These are phyloP conservation scores for Eubasilissa regina DNA, from an alignment of 1,140 invertebrate species.

Conservation along the genomic window DNA sequence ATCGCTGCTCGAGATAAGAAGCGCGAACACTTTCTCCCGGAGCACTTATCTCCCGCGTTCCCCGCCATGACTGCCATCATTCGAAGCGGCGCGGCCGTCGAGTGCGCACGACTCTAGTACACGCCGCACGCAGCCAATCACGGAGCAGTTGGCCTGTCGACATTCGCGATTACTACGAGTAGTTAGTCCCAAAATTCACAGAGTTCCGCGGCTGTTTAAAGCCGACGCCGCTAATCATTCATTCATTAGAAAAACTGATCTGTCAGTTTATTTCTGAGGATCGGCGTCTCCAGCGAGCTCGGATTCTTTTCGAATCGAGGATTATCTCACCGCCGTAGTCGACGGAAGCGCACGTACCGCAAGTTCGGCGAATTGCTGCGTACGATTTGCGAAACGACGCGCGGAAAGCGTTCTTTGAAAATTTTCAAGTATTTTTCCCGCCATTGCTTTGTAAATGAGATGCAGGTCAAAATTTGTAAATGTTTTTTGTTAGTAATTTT, in stretches of 20 bases:
- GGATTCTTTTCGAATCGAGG: neutral
- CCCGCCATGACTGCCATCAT: neutral
- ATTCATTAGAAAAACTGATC: neutral
- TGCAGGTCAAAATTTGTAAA: neutral
- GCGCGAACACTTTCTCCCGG: conserved; percentile 36
- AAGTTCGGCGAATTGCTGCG: neutral
- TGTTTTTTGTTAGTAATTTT: conserved; percentile 5
- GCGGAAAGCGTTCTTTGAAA: neutral
- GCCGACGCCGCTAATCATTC: neutral
- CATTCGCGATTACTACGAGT: neutral
- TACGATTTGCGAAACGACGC: conserved; percentile 16
- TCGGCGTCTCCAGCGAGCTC: neutral
- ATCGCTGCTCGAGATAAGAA: conserved; percentile 27
- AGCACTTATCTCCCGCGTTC: conserved; percentile 38
- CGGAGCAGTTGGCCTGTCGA: neutral
- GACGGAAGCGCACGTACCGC: neutral
- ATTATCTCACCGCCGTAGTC: conserved; percentile 14
- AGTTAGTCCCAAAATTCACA: neutral
- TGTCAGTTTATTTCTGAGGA: neutral
- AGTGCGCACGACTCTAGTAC: conserved; percentile 19
- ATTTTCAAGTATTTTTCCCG: conserved; percentile 5
- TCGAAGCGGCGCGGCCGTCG: conserved; percentile 27
- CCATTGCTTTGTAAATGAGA: neutral
- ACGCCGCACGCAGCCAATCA: neutral
- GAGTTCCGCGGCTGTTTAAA: neutral